Conservation (phyloP, 2,888 invertebrate genomes). For the Hoplodrina ambigua region DNA sequence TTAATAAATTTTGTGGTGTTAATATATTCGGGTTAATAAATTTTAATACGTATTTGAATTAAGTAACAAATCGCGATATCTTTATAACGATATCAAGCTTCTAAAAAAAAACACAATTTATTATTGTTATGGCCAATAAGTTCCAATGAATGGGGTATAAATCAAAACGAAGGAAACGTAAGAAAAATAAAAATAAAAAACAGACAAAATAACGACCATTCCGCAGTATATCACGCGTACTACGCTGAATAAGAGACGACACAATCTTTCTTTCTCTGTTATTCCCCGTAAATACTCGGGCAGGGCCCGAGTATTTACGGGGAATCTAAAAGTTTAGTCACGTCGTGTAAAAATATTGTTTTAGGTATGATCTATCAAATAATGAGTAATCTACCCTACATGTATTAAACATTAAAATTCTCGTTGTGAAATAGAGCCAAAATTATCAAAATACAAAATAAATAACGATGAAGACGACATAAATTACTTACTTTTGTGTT, state of each 20-base stretch:
- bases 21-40: no score
- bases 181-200: constrained; percentile 5
- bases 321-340: neutral
- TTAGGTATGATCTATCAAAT: neutral
- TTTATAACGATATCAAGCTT: neutral
- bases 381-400: no score
- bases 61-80: neutral
- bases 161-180: constrained; percentile 35
- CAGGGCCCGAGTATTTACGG: no score
- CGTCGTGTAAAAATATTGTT: neutral
- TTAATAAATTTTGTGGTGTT: no score
- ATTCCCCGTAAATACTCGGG: neutral
- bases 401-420: no score
- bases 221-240: constrained; percentile 12
- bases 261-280: constrained; percentile 13
- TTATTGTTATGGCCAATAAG: constrained; percentile 24
- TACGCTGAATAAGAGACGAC: neutral
- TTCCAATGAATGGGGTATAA: constrained; percentile 26
- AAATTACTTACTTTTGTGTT: no score
- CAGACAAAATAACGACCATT: constrained; percentile 5
- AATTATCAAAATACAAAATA: no score
- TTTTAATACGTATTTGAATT: neutral
- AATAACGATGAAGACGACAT: no score
- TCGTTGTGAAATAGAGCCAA: no score
- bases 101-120: neutral